phyloP scores from a whole-genome alignment of 2,888 invertebrate species.

The Plebejus argus region DNA sequence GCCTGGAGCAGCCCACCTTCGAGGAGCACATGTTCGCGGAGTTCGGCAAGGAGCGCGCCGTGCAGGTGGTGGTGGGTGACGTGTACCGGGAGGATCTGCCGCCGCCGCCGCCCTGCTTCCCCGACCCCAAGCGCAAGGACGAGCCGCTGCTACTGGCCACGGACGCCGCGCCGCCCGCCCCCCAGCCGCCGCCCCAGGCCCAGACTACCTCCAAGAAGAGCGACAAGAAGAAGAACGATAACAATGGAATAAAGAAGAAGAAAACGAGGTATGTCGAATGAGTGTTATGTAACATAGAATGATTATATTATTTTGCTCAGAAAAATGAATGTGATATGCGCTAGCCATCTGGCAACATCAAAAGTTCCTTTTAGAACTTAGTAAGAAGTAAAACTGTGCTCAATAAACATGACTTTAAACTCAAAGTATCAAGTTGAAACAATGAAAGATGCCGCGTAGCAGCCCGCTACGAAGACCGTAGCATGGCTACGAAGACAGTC shows the following conservation, averaged over 20 bases:
- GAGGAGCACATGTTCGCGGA: slow-evolving; percentile 91
- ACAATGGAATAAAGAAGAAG: slow-evolving; percentile 94
- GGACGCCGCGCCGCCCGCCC: slow-evolving; percentile 57
- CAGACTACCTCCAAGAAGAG: slow-evolving; percentile 83
- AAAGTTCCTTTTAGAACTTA: not conserved
- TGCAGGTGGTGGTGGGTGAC: slow-evolving; percentile 75
- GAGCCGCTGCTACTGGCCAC: slow-evolving; percentile 65
- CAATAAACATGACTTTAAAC: not conserved
- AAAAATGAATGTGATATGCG: not conserved
- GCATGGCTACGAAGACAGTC: slow-evolving; percentile 2
- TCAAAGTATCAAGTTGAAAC: not conserved
- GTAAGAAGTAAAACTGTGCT: not conserved
- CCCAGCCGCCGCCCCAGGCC: slow-evolving; percentile 55
- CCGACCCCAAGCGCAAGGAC: slow-evolving; percentile 67
- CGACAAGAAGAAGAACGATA: slow-evolving; percentile 90
- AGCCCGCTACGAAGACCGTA: slow-evolving; percentile 16
- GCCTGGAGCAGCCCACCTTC: slow-evolving; percentile 85
- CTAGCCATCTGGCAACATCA: not conserved
- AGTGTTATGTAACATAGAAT: not conserved
- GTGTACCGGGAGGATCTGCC: slow-evolving; percentile 74
- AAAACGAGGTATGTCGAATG: slow-evolving; percentile 87
- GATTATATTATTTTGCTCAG: not conserved
- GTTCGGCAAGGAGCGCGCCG: slow-evolving; percentile 82
- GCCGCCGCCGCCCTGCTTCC: slow-evolving; percentile 56
- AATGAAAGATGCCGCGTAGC: not conserved